Evolutionary conservation across 2,797 vertebrate species (phyloP).

Genomic region (Cyprinella venusta): DNA sequence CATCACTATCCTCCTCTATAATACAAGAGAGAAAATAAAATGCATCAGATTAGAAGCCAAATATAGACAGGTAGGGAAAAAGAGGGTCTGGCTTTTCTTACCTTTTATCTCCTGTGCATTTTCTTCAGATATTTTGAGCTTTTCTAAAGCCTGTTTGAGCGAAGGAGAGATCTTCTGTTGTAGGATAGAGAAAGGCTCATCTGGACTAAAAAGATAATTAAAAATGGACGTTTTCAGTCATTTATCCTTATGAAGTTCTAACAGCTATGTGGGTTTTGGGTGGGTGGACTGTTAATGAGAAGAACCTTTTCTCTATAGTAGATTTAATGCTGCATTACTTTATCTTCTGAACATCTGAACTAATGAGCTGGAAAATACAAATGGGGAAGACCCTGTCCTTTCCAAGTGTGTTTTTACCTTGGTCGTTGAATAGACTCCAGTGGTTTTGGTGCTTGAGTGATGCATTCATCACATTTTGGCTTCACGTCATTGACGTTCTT

Average conservation of each 20-base stretch:
- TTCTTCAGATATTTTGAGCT: conserved; percentile 87
- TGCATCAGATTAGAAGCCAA: conserved; percentile 21
- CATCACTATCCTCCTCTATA: conserved; percentile 88
- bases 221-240: conserved; percentile 31
- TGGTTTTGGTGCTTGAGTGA: conserved; percentile 87
- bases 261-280: neutral
- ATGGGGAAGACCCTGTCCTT: neutral
- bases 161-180: conserved; percentile 91
- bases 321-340: conserved; percentile 15
- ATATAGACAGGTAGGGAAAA: conserved; percentile 53
- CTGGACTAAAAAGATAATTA: conserved; percentile 77
- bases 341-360: neutral
- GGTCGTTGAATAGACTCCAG: conserved; percentile 88
- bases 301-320: neutral
- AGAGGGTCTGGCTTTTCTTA: conserved; percentile 62
- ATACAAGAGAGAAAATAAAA: conserved; percentile 36
- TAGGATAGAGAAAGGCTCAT: conserved; percentile 88
- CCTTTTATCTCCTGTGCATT: conserved; percentile 81
- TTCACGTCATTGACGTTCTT: conserved; percentile 78
- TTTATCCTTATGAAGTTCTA: neutral
- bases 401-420: conserved; percentile 75
- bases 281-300: neutral
- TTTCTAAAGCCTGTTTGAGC: conserved; percentile 94
- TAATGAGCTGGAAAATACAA: conserved; percentile 12
- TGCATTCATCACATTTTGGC: conserved; percentile 79